Evolutionary conservation across 2,797 vertebrate species (phyloP).

Genomic region (Neostethus bicornis): DNA sequence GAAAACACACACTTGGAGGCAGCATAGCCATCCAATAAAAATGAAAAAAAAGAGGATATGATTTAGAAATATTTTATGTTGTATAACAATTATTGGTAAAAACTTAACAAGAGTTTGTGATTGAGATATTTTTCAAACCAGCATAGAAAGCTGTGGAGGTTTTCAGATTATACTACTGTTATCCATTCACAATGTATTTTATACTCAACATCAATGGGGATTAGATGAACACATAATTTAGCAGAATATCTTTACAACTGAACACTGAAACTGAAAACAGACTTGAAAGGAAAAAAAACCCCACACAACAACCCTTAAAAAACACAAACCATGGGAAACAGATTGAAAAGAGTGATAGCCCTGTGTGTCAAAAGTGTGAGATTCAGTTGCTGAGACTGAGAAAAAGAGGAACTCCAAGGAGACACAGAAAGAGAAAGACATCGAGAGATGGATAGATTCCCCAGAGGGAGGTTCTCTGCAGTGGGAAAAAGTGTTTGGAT

Average conservation of each 20-base stretch:
- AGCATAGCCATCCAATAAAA: too few relatives aligned
- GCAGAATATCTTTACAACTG: constrained; percentile 10
- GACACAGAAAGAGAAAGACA: constrained; percentile 15
- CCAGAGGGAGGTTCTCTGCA: constrained; percentile 23
- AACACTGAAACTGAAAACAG: constrained; percentile 18
- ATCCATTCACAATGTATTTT: background rate
- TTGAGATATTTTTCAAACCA: too few relatives aligned
- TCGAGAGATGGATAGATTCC: constrained; percentile 22
- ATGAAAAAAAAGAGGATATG: too few relatives aligned
- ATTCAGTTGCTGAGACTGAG: constrained; percentile 36
- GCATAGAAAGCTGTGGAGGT: too few relatives aligned
- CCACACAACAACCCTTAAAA: constrained; percentile 33
- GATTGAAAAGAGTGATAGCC: constrained; percentile 63
- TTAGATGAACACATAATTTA: constrained; percentile 6
- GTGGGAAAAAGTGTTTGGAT: constrained; percentile 60
- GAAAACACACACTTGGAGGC: too few relatives aligned
- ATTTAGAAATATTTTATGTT: too few relatives aligned
- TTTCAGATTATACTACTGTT: too few relatives aligned
- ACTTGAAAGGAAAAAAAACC: constrained; percentile 6
- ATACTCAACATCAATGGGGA: background rate
- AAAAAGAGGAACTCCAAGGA: constrained; percentile 15
- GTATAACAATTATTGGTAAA: too few relatives aligned
- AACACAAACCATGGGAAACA: constrained; percentile 28
- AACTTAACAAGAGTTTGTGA: too few relatives aligned
- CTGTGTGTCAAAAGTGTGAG: constrained; percentile 57